phyloP scores from a whole-genome alignment of 35 echinoderm and acorn worm genomes.

The Amphiura filiformis region DNA sequence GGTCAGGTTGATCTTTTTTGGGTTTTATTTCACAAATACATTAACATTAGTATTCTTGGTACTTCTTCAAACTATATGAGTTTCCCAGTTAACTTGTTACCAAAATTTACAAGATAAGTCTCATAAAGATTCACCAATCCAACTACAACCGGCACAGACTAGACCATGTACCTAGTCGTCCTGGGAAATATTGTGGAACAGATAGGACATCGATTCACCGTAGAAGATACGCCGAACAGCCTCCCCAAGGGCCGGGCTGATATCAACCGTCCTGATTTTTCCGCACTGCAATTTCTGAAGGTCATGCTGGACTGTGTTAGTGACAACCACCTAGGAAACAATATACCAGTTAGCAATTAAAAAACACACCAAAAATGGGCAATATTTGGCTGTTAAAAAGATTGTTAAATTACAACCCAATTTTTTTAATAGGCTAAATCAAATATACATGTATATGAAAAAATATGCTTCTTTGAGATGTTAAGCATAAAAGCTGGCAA shows the following conservation, averaged over 20 bases:
- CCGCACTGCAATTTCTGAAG: conserved; percentile 60
- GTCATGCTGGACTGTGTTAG: conserved; percentile 51
- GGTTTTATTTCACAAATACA: too few species aligned
- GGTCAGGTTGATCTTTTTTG: too few species aligned
- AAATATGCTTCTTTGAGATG: too few species aligned
- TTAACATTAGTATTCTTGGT: too few species aligned
- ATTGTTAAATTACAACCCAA: too few species aligned
- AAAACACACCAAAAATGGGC: background rate
- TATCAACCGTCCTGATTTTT: conserved; percentile 60
- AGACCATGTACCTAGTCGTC: conserved; percentile 22
- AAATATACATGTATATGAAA: too few species aligned
- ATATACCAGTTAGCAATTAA: background rate
- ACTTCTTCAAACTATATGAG: too few species aligned
- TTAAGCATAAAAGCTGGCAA: too few species aligned
- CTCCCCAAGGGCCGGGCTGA: conserved; percentile 39
- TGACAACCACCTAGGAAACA: conserved; percentile 54
- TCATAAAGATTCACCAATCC: too few species aligned
- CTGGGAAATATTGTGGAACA: conserved; percentile 43
- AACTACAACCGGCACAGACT: background rate
- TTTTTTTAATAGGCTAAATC: too few species aligned
- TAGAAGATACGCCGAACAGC: conserved; percentile 50
- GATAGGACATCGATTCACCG: conserved; percentile 61
- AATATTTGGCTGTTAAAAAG: background rate
- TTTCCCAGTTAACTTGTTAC: too few species aligned
- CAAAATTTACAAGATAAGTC: too few species aligned